Evolutionary conservation across 1,140 invertebrate species (phyloP), one percentile per base, ranked within the genome.

Genomic region (Ceratina australensis): DNA sequence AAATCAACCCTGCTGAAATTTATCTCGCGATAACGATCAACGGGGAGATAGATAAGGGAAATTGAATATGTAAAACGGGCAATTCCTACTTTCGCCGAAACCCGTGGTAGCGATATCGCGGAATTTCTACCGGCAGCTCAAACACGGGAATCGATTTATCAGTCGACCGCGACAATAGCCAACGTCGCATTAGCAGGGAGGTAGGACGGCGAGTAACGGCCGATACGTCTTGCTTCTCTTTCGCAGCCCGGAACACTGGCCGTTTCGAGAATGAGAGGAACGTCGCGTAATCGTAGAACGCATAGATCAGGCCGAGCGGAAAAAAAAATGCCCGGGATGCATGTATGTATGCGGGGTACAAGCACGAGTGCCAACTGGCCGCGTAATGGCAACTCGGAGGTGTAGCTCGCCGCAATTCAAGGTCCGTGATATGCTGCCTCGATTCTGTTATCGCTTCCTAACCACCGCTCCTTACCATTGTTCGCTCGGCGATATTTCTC

Each of bases 381-480:
- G 82, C 75, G 79, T 84, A 83, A 83, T 83, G 69, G 83, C 69
- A 83, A 69, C 65, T 22, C 56, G 60, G 71, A 85, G 83, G 83
- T 79, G 83, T 85, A 79, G 67, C 82, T 24, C 24, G 7, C 61
- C 61, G 50, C 83, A 65, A 85, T 85, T 85, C 83, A 85, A 81
- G 75, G 61, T 81, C 75, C 82, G 82, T 76, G 79, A 85, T 85
- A 85, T 75, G 82, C 61, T 75, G 67, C 63, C 59, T 71, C 54
- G 75, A 84, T 85, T 85, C 84, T 84, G 76, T 84, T 84, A 85
- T 85, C 84, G 81, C 59, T 79, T 79, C 61, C 65, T 75, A 79
- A 79, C 72, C 64, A 84, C 63, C 80, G 84, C 49, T 72, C 75
- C 50, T 64, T 82, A 22, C 83, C 50, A 84, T 85, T 85, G 83